These are phyloP conservation scores for Aphis craccivora DNA, from an alignment of 1,140 invertebrate genomes.

Conservation along the genomic window DNA sequence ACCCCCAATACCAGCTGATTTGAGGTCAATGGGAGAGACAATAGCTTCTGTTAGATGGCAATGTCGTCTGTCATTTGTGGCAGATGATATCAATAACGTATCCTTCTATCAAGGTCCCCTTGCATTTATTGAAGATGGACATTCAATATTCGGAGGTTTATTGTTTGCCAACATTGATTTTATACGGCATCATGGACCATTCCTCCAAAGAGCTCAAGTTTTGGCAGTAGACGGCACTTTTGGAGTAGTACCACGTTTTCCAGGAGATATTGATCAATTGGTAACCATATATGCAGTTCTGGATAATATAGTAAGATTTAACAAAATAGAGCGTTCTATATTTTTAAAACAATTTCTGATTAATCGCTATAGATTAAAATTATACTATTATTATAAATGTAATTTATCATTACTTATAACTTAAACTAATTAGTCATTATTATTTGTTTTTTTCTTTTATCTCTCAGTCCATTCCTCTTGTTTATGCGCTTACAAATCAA, in stretches of 20 bases:
- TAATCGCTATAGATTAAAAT: not conserved
- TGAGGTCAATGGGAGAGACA: not conserved
- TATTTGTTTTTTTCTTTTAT: not conserved
- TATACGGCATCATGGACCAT: not conserved
- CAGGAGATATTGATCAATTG: not conserved
- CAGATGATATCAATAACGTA: not conserved
- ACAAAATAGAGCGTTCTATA: not conserved
- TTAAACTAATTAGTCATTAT: not conserved
- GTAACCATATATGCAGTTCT: not conserved
- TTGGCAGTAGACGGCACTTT: not conserved
- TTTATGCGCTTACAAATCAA: not conserved
- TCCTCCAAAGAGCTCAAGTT: not conserved
- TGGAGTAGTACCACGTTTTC: not conserved
- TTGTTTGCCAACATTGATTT: not conserved
- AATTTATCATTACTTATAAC: not conserved
- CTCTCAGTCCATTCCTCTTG: conserved; percentile 10
- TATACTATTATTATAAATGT: not conserved
- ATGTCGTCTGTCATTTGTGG: not conserved
- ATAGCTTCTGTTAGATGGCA: not conserved
- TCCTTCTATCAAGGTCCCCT: not conserved
- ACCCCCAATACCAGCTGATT: not conserved
- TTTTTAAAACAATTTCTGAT: not conserved
- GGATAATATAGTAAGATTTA: not conserved
- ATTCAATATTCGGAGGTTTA: not conserved
- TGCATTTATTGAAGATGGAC: not conserved